These are phyloP conservation scores for Miltochrista miniata DNA, from an alignment of 2,888 invertebrate genomes.

Conservation along the genomic window DNA sequence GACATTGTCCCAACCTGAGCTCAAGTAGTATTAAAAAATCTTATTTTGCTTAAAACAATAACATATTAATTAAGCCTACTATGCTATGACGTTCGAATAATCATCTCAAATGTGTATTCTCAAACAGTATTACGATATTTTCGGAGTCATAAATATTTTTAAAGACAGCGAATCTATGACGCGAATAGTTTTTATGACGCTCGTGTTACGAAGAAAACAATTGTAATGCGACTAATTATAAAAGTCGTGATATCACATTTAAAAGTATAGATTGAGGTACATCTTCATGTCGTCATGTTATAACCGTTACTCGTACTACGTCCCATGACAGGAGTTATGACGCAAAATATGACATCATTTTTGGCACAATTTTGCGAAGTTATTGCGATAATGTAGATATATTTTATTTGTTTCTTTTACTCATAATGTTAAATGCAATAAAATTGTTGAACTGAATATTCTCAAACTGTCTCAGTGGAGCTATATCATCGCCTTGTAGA, in stretches of 20 bases:
- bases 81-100: neutral
- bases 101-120: neutral
- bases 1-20: too few relatives aligned
- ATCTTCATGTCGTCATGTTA: slow-evolving; percentile 16
- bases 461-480: too few relatives aligned
- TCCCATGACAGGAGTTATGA: slow-evolving; percentile 11
- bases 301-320: slow-evolving; percentile 5
- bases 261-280: slow-evolving; percentile 4
- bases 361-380: slow-evolving; percentile 25
- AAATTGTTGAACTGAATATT: too few relatives aligned
- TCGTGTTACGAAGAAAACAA: slow-evolving; percentile 8
- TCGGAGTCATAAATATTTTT: neutral
- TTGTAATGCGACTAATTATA: slow-evolving; percentile 8
- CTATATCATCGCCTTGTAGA: too few relatives aligned
- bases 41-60: too few relatives aligned
- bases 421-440: slow-evolving; percentile 12
- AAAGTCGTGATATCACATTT: slow-evolving; percentile 5
- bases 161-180: slow-evolving; percentile 3
- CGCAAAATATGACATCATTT: slow-evolving; percentile 31
- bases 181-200: neutral
- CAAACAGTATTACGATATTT: neutral
- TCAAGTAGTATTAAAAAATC: too few relatives aligned
- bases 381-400: slow-evolving; percentile 18
- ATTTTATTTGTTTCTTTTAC: slow-evolving; percentile 22
- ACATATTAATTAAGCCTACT: too few relatives aligned